phyloP scores from a whole-genome alignment of 2,888 invertebrate species.

The Liodrosophila aerea region DNA sequence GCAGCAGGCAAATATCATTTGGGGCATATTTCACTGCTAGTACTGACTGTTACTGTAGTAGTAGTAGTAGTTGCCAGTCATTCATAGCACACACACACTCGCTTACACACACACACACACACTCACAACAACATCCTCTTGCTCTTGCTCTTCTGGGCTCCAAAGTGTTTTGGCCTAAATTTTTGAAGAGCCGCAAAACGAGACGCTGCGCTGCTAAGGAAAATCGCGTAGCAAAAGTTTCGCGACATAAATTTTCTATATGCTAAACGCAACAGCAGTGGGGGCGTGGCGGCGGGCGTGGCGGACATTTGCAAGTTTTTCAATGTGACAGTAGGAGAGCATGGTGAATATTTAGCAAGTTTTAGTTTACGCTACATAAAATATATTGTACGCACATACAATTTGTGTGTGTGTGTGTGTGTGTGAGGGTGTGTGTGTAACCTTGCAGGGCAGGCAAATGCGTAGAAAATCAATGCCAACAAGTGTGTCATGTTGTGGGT shows the following conservation, averaged over 20 bases:
- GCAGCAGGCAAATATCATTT: constrained; percentile 52
- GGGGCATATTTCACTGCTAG: constrained; percentile 51
- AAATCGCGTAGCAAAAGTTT: constrained; percentile 51
- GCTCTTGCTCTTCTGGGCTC: constrained; percentile 49
- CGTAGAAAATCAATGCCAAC: constrained; percentile 44
- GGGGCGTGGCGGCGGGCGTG: constrained; percentile 1
- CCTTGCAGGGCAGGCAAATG: constrained; percentile 52
- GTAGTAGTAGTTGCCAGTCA: constrained; percentile 35
- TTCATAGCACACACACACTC: neutral
- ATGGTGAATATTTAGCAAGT: constrained; percentile 56
- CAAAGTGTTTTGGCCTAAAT: constrained; percentile 77
- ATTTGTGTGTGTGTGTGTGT: constrained; percentile 12
- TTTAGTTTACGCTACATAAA: constrained; percentile 63
- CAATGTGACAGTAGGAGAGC: constrained; percentile 65
- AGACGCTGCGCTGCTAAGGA: constrained; percentile 25
- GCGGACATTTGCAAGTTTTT: constrained; percentile 39
- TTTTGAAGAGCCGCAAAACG: constrained; percentile 49
- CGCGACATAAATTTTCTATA: constrained; percentile 61
- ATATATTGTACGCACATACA: constrained; percentile 44
- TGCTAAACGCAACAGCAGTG: neutral
- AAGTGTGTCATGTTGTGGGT: constrained; percentile 46
- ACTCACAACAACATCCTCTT: neutral
- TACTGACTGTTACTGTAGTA: constrained; percentile 10
- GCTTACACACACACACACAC: too few species aligned
- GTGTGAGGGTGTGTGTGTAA: constrained; percentile 16